A percentile compares a stretch with the other conserved stretches of the same genome.
Evolutionary conservation across 2,113 vertebrate genomes (phyloP).

Genomic region (Atractosteus spatula): DNA sequence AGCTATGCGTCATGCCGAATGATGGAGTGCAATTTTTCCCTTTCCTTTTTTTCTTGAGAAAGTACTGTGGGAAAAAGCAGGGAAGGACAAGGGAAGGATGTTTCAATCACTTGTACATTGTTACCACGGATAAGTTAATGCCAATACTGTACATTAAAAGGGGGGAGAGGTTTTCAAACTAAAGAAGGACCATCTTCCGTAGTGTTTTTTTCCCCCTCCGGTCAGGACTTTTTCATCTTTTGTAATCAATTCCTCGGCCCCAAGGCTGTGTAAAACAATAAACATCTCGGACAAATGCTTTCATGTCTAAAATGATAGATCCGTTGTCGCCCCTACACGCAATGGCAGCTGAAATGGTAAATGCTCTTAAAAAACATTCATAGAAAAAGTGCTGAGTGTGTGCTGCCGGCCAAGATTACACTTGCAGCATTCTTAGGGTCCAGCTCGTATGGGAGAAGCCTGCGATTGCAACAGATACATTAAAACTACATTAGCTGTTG

Average conservation of each 20-base stretch:
- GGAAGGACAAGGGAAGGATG: slow-evolving; percentile 13
- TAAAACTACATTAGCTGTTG: not conserved
- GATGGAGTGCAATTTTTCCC: not conserved
- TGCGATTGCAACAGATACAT: not conserved
- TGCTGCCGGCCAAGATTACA: too few species aligned
- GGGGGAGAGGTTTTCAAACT: too few species aligned
- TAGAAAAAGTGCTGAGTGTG: too few species aligned
- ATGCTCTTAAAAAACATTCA: too few species aligned
- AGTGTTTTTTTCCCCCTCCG: too few species aligned
- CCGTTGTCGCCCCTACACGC: too few species aligned
- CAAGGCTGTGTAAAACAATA: not conserved
- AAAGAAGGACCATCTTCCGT: too few species aligned
- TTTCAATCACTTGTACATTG: not conserved
- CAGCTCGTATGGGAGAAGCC: not conserved
- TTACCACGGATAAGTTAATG: not conserved
- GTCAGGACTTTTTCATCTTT: not conserved
- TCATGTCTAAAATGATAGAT: too few species aligned
- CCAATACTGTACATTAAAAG: not conserved
- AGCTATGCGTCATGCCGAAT: not conserved
- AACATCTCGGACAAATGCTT: too few species aligned
- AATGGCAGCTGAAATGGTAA: too few species aligned
- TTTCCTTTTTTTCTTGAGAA: not conserved
- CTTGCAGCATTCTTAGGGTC: too few species aligned
- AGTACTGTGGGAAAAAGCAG: not conserved
- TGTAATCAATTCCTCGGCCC: not conserved